Percentiles rank a stretch among this genome's conserved stretches.
Evolutionary conservation across 2,113 vertebrate species (phyloP).

Genomic region (Ammospiza caudacuta): DNA sequence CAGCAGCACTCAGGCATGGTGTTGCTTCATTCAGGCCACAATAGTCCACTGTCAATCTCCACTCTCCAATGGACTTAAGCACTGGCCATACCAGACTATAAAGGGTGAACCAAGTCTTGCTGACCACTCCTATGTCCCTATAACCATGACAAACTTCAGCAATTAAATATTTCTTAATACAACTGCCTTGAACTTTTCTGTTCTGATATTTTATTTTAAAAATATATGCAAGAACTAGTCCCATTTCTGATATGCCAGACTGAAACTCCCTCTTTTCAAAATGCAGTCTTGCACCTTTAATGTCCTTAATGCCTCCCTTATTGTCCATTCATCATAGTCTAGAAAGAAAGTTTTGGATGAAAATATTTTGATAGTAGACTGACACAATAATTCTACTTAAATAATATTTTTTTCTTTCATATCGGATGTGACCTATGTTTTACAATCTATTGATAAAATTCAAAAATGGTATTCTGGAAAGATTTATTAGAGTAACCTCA

Average conservation of each 20-base stretch:
- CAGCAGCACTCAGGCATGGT: not conserved
- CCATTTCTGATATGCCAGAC: not conserved
- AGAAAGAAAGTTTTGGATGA: not conserved
- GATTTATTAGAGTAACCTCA: not conserved
- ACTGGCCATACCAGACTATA: not conserved
- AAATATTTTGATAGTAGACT: not conserved
- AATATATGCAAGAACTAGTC: not conserved
- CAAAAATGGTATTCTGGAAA: not conserved
- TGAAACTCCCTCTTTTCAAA: not conserved
- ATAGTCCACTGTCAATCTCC: not conserved
- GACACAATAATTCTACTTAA: not conserved
- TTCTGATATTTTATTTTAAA: not conserved
- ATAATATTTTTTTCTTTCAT: not conserved
- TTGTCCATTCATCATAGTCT: not conserved
- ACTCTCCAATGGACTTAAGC: not conserved
- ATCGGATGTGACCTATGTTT: not conserved
- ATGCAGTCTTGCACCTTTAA: not conserved
- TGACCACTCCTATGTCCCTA: not conserved
- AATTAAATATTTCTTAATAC: not conserved
- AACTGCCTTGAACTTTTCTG: not conserved
- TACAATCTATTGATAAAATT: not conserved
- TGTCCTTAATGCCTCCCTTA: not conserved
- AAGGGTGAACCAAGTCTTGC: not conserved
- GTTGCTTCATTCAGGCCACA: not conserved
- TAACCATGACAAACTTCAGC: not conserved